Base-by-base conservation (phyloP, 2,113 vertebrate species). In the Syngnathoides biaculeatus region DNA sequence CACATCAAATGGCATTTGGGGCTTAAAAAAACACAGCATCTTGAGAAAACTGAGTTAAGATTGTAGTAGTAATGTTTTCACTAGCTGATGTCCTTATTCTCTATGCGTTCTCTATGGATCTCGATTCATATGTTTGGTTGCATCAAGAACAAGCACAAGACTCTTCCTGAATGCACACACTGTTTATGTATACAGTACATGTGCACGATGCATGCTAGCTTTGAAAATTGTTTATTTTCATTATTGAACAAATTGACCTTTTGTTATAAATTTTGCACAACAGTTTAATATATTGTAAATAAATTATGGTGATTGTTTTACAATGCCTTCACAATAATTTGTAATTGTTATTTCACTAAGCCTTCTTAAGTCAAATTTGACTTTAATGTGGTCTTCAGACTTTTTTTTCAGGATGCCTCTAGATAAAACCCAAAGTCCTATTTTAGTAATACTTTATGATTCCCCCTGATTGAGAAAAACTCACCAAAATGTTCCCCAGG, bases 211-310 rank as follows among this genome's bases (percentile, higher is more conserved):
- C 78, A 85, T 88, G 82, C 79, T 84, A 87, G 84, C 88, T 88
- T 87, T 85, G 77, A 83, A 84, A 90, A 87, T 83, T 79, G 81
- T 80, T 89, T 91, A 88, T 92, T 91, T 89, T 91, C 87, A 83
- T 87, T 88, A 86, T 88, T 82, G 84, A 89, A 89, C 81, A 88
- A 86, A 91, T 84, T 89, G 88, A 89, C 86, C 87, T 86, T 85
- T 90, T 89, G 87, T 89, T 84, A 88, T 84, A 88, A 80, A 84
- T 89, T 91, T 92, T 91, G 84, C 89, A 89, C 91, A 86, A 88
- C 88, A 86, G 80, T 88, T 92, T 91, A 92, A 90, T 91, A 89
- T 92, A 91, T 91, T 92, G 91, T 92, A 92, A 92, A 92, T 92
- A 92, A 92, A 92, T 78, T 52, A 83, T 84, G 87, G 87, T 86